Evolutionary conservation across 1,140 invertebrate species (phyloP).

Genomic region (Trinorchestia longiramus): DNA sequence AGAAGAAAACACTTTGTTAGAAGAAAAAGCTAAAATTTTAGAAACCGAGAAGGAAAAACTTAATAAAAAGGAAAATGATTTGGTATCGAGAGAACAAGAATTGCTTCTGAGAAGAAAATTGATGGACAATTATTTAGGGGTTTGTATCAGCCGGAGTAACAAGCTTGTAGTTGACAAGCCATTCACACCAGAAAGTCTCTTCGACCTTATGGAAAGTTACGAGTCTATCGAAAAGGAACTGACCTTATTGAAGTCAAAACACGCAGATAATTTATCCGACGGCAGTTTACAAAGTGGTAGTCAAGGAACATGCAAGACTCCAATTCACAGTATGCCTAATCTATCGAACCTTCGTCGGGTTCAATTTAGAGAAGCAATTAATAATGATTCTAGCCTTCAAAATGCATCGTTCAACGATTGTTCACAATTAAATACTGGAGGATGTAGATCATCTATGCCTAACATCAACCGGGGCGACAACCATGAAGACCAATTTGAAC

Average conservation of each 20-base stretch:
- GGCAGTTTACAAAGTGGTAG: background rate
- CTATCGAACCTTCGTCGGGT: background rate
- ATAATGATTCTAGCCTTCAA: background rate
- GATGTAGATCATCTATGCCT: background rate
- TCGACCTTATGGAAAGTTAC: background rate
- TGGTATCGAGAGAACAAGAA: background rate
- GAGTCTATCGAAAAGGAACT: background rate
- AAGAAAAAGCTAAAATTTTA: background rate
- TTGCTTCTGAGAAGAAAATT: background rate
- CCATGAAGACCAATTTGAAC: background rate
- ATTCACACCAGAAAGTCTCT: background rate
- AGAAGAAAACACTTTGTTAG: background rate
- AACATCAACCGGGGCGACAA: background rate
- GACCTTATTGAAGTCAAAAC: background rate
- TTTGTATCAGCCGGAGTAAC: background rate
- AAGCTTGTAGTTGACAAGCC: background rate
- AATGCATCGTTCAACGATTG: background rate
- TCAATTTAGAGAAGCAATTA: background rate
- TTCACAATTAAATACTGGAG: background rate
- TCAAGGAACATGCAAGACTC: background rate
- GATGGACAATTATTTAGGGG: slow-evolving; percentile 9
- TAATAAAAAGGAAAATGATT: background rate
- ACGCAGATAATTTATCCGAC: background rate
- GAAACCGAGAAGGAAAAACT: background rate
- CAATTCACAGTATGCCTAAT: background rate